Conservation (phyloP, 2,888 invertebrate genomes). For the Callyntrura guangdongensis region DNA sequence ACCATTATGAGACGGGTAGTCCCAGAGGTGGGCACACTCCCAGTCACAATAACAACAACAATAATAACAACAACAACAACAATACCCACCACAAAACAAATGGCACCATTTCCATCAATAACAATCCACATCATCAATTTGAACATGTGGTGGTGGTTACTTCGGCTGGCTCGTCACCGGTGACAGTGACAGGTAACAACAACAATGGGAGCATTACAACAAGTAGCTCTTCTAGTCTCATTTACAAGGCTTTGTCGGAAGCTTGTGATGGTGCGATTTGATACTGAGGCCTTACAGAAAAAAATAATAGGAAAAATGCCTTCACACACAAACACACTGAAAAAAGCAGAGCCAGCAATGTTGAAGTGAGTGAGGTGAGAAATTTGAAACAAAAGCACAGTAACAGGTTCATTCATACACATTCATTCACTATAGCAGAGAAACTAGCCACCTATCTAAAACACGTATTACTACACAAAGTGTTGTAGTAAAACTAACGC, state of each 20-base stretch:
- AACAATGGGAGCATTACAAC: slow-evolving; percentile 60
- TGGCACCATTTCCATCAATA: slow-evolving; percentile 71
- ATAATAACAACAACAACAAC: slow-evolving; percentile 59
- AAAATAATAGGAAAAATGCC: not conserved
- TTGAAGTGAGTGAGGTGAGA: slow-evolving; percentile 20
- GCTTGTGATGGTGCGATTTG: slow-evolving; percentile 80
- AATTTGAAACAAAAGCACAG: not conserved
- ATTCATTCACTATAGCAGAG: slow-evolving; percentile 14
- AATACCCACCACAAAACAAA: slow-evolving; percentile 46
- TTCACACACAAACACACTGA: not conserved
- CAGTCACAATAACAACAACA: slow-evolving; percentile 68
- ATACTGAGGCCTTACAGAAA: slow-evolving; percentile 21
- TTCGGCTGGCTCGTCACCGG: slow-evolving; percentile 33
- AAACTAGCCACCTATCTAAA: not conserved
- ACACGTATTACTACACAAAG: not conserved
- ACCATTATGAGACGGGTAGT: slow-evolving; percentile 65
- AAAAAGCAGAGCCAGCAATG: not conserved
- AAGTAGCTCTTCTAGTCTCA: slow-evolving; percentile 84
- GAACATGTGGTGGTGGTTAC: slow-evolving; percentile 29
- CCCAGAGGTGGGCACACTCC: slow-evolving; percentile 72
- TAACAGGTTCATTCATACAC: slow-evolving; percentile 38
- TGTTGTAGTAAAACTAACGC: not conserved
- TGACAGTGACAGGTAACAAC: slow-evolving; percentile 55
- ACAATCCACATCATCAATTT: slow-evolving; percentile 64
- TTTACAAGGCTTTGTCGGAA: slow-evolving; percentile 84